A percentile compares a stretch with the other conserved stretches of the same genome.
Conservation (phyloP, 2,113 vertebrate species). For the Synodontis membranacea region DNA sequence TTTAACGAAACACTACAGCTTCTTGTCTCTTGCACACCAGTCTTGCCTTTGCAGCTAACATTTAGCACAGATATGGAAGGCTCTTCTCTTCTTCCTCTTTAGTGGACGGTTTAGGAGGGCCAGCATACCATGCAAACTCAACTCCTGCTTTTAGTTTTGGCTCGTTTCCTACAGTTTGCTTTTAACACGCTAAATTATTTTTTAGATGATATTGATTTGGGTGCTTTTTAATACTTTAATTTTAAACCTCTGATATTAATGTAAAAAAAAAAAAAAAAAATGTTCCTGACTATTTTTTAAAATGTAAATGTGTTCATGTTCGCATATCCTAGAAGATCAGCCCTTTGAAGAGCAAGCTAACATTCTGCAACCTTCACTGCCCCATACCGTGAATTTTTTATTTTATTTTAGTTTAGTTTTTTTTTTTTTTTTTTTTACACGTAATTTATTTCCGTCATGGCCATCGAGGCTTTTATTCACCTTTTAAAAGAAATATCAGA, state of each 20-base stretch:
- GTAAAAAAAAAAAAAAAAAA: conserved; percentile 48
- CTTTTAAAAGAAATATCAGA: conserved; percentile 1
- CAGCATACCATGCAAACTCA: conserved; percentile 45
- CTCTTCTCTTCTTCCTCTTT: conserved; percentile 9
- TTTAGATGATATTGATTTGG: conserved; percentile 60
- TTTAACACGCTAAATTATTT: conserved; percentile 66
- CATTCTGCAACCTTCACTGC: conserved; percentile 72
- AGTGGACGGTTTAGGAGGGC: conserved; percentile 50
- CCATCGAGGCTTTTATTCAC: conserved; percentile 17
- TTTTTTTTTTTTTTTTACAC: too few species aligned
- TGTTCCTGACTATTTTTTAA: conserved; percentile 58
- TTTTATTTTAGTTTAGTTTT: too few species aligned
- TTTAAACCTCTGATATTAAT: conserved; percentile 59
- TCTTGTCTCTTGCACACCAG: conserved; percentile 61
- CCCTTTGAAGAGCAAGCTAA: conserved; percentile 56
- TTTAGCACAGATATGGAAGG: conserved; percentile 24
- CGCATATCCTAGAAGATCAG: conserved; percentile 41
- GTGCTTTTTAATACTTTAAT: conserved; percentile 58
- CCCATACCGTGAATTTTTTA: too few species aligned
- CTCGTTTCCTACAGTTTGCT: conserved; percentile 60
- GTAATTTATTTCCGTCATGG: conserved; percentile 48
- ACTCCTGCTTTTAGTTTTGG: conserved; percentile 14
- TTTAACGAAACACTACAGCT: conserved; percentile 54
- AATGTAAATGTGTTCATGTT: conserved; percentile 13
- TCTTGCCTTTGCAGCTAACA: conserved; percentile 62